Percentiles rank a stretch among this genome's conserved stretches.
Evolutionary conservation across 1,140 invertebrate genomes (phyloP).

Genomic region (Latrodectus geometricus): DNA sequence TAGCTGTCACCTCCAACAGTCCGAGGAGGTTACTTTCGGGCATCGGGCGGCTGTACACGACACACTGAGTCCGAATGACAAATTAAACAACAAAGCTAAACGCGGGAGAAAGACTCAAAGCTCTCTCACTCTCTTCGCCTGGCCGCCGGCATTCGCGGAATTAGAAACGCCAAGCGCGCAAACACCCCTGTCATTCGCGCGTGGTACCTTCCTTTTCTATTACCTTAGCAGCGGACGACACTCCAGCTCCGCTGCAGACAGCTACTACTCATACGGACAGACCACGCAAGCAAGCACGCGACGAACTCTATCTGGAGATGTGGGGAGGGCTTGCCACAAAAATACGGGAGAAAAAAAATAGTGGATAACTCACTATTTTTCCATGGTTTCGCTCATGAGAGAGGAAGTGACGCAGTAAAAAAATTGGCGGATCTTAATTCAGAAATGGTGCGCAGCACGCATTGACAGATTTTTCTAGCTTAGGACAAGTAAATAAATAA

Average conservation of each 20-base stretch:
- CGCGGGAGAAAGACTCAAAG: background rate
- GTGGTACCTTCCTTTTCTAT: conserved; percentile 49
- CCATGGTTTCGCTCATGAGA: background rate
- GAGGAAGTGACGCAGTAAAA: background rate
- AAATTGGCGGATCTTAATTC: background rate
- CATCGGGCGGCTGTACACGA: conserved; percentile 12
- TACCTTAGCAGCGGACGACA: conserved; percentile 24
- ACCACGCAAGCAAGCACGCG: conserved; percentile 23
- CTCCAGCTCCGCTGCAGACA: conserved; percentile 28
- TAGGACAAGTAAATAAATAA: background rate
- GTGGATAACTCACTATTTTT: background rate
- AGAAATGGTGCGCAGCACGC: background rate
- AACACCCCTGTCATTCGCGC: conserved; percentile 45
- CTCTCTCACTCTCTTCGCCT: background rate
- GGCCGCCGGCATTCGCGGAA: background rate
- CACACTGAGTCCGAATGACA: background rate
- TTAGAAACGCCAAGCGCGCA: background rate
- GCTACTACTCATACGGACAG: conserved; percentile 42
- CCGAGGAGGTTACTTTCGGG: conserved; percentile 8
- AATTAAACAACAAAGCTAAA: background rate
- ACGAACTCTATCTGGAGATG: background rate
- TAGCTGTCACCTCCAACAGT: conserved; percentile 4
- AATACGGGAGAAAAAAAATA: conserved; percentile 1
- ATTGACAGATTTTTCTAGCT: background rate
- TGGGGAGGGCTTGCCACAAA: background rate